Conservation (phyloP, 2,888 invertebrate genomes). For the Scaptomyza caliginosa region DNA sequence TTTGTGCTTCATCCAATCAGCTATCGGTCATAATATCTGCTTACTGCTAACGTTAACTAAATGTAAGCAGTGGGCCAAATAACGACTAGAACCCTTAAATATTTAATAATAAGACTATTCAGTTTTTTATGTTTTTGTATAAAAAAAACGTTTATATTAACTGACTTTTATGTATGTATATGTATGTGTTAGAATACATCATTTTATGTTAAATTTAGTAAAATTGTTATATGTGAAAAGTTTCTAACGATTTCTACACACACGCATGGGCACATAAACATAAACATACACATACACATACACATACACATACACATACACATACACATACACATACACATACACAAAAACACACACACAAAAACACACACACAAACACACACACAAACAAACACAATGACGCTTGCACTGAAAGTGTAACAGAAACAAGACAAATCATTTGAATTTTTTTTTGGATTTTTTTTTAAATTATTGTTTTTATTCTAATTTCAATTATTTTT, state of each 20-base stretch:
- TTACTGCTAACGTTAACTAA: neutral
- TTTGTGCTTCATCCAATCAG: neutral
- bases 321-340: neutral
- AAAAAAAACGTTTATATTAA: neutral
- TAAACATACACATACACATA: neutral
- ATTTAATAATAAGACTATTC: too few relatives aligned
- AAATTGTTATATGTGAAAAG: neutral
- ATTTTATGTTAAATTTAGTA: neutral
- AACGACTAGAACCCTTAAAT: neutral
- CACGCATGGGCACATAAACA: neutral
- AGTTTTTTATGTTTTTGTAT: neutral
- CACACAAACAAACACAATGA: neutral
- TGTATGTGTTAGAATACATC: neutral
- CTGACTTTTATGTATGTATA: conserved; percentile 6
- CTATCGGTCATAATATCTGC: neutral
- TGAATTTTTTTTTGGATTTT: neutral
- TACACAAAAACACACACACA: neutral
- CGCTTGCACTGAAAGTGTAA: neutral
- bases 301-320: neutral
- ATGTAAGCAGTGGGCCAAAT: neutral
- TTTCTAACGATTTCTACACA: neutral
- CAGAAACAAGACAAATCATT: neutral
- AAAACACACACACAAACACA: neutral
- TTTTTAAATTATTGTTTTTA: conserved; percentile 1
- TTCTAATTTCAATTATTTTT: conserved; percentile 3